phyloP scores from a whole-genome alignment of 2,888 invertebrate species.

The Hirtodrosophila cameraria region DNA sequence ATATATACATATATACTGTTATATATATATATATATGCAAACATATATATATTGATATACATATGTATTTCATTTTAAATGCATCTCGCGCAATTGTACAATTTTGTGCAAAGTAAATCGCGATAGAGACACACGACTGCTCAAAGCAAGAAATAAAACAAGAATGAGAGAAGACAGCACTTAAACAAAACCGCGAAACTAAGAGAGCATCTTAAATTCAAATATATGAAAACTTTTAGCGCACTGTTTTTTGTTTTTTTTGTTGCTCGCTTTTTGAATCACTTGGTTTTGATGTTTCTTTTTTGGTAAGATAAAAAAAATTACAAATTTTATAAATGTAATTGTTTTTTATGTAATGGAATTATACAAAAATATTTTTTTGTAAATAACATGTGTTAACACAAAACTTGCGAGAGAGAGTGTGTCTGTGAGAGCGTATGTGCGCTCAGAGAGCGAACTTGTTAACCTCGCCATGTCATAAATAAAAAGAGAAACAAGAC shows the following conservation, averaged over 20 bases:
- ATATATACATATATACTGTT: background rate
- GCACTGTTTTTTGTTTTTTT: conserved; percentile 7
- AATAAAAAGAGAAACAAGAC: background rate
- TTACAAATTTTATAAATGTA: no score
- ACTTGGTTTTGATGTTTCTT: background rate
- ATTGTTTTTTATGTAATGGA: no score
- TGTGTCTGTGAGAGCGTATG: no score
- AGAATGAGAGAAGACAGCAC: conserved; percentile 23
- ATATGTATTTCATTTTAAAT: background rate
- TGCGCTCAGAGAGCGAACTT: background rate
- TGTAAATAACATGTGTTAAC: background rate
- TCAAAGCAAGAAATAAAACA: conserved; percentile 30
- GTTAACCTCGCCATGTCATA: no score
- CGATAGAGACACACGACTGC: conserved; percentile 28
- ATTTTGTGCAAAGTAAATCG: background rate
- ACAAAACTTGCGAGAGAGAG: background rate
- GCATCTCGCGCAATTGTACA: conserved; percentile 1
- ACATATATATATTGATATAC: background rate
- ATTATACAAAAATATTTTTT: no score
- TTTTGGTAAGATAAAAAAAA: no score
- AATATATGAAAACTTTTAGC: conserved; percentile 23
- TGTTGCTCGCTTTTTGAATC: conserved; percentile 24
- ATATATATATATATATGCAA: background rate
- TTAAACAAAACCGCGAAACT: conserved; percentile 8
- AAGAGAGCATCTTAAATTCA: conserved; percentile 22